phyloP scores from a whole-genome alignment of 2,888 invertebrate species.

The Drosophila vallismaia region DNA sequence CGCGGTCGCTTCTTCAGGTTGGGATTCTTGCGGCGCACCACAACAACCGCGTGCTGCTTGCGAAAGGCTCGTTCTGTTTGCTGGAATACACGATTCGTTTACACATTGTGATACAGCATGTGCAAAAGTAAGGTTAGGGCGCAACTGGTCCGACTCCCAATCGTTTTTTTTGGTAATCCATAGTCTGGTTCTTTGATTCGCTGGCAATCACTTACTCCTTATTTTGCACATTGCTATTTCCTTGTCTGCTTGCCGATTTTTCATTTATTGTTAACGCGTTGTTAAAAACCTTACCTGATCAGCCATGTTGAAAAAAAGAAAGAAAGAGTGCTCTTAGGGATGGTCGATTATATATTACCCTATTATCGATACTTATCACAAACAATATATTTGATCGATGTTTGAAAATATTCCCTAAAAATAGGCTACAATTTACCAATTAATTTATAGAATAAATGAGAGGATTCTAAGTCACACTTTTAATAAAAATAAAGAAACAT shows the following conservation, averaged over 20 bases:
- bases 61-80: slow-evolving; percentile 99
- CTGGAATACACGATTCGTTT: slow-evolving; percentile 83
- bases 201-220: slow-evolving; percentile 24
- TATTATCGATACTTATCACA: neutral
- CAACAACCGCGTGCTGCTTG: slow-evolving; percentile 97
- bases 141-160: slow-evolving; percentile 23
- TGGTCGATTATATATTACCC: no score
- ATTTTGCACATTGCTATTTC: slow-evolving; percentile 14
- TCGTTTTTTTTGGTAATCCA: neutral
- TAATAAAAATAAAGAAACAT: no score
- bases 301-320: slow-evolving; percentile 89
- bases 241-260: slow-evolving; percentile 32
- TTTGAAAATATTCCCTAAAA: neutral
- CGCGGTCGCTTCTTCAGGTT: slow-evolving; percentile 90
- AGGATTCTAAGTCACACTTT: no score
- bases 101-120: slow-evolving; percentile 57
- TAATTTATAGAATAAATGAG: no score
- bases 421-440: no score
- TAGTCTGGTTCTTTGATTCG: neutral
- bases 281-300: slow-evolving; percentile 88
- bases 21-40: slow-evolving; percentile 95
- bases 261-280: slow-evolving; percentile 51
- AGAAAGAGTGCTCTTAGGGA: slow-evolving; percentile 60
- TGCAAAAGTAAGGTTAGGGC: slow-evolving; percentile 73
- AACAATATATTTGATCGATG: neutral